phyloP scores from a whole-genome alignment of 2,888 invertebrate genomes.

The Euphydryas editha region DNA sequence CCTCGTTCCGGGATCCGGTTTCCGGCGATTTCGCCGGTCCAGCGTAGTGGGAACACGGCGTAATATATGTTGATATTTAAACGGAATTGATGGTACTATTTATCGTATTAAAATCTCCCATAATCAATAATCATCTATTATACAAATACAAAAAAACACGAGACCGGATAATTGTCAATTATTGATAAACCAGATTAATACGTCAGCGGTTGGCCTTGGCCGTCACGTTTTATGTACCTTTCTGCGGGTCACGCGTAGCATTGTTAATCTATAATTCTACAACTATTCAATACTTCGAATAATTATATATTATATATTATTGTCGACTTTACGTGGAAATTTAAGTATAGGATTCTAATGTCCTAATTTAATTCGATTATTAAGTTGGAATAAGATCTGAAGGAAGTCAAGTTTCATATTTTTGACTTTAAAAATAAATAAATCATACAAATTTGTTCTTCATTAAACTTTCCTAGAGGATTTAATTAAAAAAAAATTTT shows the following conservation, averaged over 20 bases:
- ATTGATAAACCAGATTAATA: constrained; percentile 5
- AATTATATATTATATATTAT: not conserved
- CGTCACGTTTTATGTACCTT: constrained; percentile 20
- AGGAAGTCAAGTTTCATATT: too few species aligned
- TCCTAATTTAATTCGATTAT: not conserved
- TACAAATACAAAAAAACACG: not conserved
- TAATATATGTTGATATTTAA: too few species aligned
- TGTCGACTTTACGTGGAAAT: not conserved
- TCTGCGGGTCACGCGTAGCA: constrained; percentile 15
- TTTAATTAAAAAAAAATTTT: too few species aligned
- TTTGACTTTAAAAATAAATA: too few species aligned
- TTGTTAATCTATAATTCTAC: not conserved
- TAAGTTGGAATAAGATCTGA: too few species aligned
- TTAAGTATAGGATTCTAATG: not conserved
- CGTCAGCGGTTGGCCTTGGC: constrained; percentile 21
- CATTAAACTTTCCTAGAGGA: too few species aligned
- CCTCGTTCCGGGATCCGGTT: too few species aligned
- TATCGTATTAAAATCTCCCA: not conserved
- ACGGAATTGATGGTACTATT: not conserved
- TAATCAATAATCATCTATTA: not conserved
- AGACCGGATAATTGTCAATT: constrained; percentile 3
- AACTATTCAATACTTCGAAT: too few species aligned
- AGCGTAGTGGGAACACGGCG: too few species aligned
- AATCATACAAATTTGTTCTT: too few species aligned
- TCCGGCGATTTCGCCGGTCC: too few species aligned